phyloP scores from a whole-genome alignment of 2,113 vertebrate genomes.

The Poeciliopsis retropinna region DNA sequence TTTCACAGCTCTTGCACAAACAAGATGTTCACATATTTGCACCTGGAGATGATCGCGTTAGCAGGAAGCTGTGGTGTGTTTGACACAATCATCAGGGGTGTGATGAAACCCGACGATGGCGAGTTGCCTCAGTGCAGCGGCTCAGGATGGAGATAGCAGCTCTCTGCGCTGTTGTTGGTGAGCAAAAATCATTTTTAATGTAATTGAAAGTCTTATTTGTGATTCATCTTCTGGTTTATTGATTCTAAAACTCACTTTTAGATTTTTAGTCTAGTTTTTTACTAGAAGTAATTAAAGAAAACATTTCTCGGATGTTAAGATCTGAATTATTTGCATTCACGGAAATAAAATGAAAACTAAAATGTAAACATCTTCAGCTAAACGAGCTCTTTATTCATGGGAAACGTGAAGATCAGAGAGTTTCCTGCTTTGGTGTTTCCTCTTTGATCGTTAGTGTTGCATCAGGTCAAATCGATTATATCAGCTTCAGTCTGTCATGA shows the following conservation, averaged over 20 bases:
- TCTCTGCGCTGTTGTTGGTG: slow-evolving; percentile 35
- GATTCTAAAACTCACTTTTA: too few relatives aligned
- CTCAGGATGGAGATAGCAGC: slow-evolving; percentile 38
- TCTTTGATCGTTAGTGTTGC: neutral
- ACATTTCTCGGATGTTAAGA: too few relatives aligned
- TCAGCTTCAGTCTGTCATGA: neutral
- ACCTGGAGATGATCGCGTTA: neutral
- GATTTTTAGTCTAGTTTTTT: too few relatives aligned
- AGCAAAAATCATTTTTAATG: slow-evolving; percentile 7
- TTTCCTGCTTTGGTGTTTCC: neutral
- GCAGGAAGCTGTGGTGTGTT: slow-evolving; percentile 33
- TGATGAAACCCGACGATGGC: neutral
- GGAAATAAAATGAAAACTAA: neutral
- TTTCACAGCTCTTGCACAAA: slow-evolving; percentile 11
- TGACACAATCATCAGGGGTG: neutral
- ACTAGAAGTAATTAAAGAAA: too few relatives aligned
- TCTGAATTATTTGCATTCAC: too few relatives aligned
- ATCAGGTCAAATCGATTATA: neutral
- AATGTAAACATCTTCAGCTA: neutral
- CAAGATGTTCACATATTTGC: neutral
- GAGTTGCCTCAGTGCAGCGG: neutral
- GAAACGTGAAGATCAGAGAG: neutral
- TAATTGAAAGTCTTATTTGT: neutral
- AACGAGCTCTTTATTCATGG: too few relatives aligned
- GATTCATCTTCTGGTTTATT: too few relatives aligned